These are phyloP conservation scores for Amaurobius ferox DNA, from an alignment of 2,888 invertebrate genomes.

Conservation along the genomic window DNA sequence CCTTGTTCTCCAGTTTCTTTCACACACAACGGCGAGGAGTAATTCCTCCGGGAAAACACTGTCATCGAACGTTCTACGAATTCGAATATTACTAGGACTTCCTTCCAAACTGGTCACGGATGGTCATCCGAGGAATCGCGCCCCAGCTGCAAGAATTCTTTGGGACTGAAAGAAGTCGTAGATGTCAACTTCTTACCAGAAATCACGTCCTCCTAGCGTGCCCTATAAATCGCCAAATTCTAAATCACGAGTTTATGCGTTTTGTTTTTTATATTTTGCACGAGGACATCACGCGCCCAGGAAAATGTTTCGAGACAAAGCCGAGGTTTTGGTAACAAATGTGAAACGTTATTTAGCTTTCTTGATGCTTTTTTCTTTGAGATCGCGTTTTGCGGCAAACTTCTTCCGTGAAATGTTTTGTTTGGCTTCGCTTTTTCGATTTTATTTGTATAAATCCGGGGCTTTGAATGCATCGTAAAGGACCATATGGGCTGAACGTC, in stretches of 20 bases:
- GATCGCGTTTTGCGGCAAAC: not conserved
- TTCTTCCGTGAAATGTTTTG: no score
- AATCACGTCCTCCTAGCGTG: conserved; percentile 56
- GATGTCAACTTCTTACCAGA: conserved; percentile 59
- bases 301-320: conserved; percentile 41
- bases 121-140: conserved; percentile 36
- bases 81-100: not conserved
- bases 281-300: conserved; percentile 24
- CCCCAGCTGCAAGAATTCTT: not conserved
- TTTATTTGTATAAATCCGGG: no score
- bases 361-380: not conserved
- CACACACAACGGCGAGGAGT: not conserved
- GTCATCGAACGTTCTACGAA: not conserved
- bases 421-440: no score
- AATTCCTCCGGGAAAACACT: not conserved
- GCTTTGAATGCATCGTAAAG: no score
- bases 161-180: not conserved
- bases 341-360: conserved; percentile 13
- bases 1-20: not conserved
- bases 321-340: conserved; percentile 39
- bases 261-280: not conserved
- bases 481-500: no score
- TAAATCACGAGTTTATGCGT: conserved; percentile 41
- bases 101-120: conserved; percentile 43
- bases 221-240: conserved; percentile 43